A percentile compares a stretch with the other conserved stretches of the same genome.
phyloP scores from a whole-genome alignment of 2,113 vertebrate species.

The Ailurus styani region DNA sequence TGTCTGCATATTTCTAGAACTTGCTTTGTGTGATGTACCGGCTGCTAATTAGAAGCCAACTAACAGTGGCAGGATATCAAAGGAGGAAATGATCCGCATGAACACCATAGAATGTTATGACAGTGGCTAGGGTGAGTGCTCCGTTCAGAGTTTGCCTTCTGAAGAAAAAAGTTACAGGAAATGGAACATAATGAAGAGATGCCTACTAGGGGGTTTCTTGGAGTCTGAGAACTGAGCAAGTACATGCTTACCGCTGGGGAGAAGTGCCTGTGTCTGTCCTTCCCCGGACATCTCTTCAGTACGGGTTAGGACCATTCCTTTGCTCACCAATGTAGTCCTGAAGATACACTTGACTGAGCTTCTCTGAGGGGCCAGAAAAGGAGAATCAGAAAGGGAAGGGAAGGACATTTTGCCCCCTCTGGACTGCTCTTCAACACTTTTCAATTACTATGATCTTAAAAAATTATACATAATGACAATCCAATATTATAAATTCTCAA shows the following conservation, averaged over 20 bases:
- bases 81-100: background rate
- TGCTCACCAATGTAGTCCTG: background rate
- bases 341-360: background rate
- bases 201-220: background rate
- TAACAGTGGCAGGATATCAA: constrained; percentile 61
- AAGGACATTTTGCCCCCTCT: background rate
- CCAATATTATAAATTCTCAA: background rate
- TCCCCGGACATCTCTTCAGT: rapidly evolving
- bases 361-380: background rate
- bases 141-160: background rate
- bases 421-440: background rate
- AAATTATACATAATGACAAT: background rate
- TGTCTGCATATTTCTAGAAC: constrained; percentile 66
- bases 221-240: background rate
- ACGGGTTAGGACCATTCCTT: background rate
- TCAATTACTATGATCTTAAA: background rate
- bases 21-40: constrained; percentile 65
- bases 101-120: background rate
- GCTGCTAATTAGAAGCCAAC: constrained; percentile 78
- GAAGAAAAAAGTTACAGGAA: background rate
- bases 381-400: background rate
- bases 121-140: background rate
- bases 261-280: background rate
- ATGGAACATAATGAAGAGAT: background rate
- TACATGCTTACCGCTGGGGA: background rate